phyloP scores from a whole-genome alignment of 2,888 invertebrate genomes.

The Mystacides longicornis region DNA sequence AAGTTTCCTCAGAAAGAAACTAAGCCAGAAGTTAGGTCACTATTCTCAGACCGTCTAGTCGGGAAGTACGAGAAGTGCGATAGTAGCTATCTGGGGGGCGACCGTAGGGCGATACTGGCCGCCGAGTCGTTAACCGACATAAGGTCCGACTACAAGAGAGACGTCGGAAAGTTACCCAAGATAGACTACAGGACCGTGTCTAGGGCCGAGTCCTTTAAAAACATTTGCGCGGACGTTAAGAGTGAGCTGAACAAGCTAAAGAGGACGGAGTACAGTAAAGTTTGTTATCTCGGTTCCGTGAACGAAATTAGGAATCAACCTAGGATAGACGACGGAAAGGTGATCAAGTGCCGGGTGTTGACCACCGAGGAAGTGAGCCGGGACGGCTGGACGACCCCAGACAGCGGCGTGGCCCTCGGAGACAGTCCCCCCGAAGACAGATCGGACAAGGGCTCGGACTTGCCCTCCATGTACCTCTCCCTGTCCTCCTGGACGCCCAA shows the following conservation, averaged over 20 bases:
- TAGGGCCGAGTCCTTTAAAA: slow-evolving; percentile 17
- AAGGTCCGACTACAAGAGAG: slow-evolving; percentile 11
- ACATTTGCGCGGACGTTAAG: slow-evolving; percentile 16
- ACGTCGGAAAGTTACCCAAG: slow-evolving; percentile 12
- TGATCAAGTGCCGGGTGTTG: slow-evolving; percentile 34
- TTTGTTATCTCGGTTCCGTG: slow-evolving; percentile 16
- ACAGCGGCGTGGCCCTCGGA: slow-evolving; percentile 32
- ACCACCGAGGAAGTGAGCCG: slow-evolving; percentile 32
- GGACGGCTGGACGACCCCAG: slow-evolving; percentile 22
- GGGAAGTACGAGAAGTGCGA: slow-evolving; percentile 10
- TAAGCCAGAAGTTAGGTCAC: slow-evolving; percentile 12
- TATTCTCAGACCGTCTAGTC: slow-evolving; percentile 8
- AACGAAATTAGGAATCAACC: slow-evolving; percentile 15
- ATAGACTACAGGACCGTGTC: slow-evolving; percentile 10
- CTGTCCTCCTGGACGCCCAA: slow-evolving; percentile 71
- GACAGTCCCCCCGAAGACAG: slow-evolving; percentile 38
- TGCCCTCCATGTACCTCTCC: slow-evolving; percentile 65
- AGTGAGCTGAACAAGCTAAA: slow-evolving; percentile 14
- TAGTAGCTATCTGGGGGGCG: slow-evolving; percentile 9
- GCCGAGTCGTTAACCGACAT: slow-evolving; percentile 15
- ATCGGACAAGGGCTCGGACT: slow-evolving; percentile 36
- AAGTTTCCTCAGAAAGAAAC: slow-evolving; percentile 11
- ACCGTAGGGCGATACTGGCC: slow-evolving; percentile 12
- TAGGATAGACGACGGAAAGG: slow-evolving; percentile 5
- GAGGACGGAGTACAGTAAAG: slow-evolving; percentile 9